phyloP scores from a whole-genome alignment of 2,113 vertebrate species.

The Cyanistes caeruleus region DNA sequence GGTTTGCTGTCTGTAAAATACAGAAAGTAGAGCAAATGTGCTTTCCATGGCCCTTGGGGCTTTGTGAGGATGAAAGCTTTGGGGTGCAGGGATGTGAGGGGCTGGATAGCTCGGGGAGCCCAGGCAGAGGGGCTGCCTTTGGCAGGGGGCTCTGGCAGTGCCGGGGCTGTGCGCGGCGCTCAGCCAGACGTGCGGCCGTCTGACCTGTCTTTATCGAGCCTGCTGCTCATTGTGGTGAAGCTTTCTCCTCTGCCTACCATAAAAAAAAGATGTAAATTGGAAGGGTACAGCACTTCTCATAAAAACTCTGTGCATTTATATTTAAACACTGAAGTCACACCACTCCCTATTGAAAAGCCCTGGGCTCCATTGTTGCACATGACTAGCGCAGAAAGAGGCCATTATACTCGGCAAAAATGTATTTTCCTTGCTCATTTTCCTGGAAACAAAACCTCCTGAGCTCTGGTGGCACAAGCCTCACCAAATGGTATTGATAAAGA shows the following conservation, averaged over 20 bases:
- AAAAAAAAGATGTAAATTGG: constrained; percentile 49
- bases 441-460: constrained; percentile 50
- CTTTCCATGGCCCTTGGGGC: accelerated
- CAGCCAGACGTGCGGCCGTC: neutral
- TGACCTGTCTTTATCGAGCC: neutral
- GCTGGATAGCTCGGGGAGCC: accelerated
- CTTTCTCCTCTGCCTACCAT: constrained; percentile 21
- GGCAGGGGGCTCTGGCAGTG: neutral
- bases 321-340: constrained; percentile 54
- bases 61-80: neutral
- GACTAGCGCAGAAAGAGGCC: constrained; percentile 50
- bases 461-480: constrained; percentile 1
- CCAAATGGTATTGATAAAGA: neutral
- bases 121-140: neutral
- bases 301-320: constrained; percentile 55
- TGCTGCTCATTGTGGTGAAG: neutral
- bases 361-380: constrained; percentile 38
- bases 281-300: constrained; percentile 15
- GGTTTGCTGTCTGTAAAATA: neutral
- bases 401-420: constrained; percentile 52
- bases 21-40: accelerated
- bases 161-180: accelerated
- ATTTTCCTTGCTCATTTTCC: constrained; percentile 65
- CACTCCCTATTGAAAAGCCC: constrained; percentile 39
- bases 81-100: neutral